A percentile compares a stretch with the other conserved stretches of the same genome.
Evolutionary conservation across 2,113 vertebrate species (phyloP).

Genomic region (Callipepla squamata): DNA sequence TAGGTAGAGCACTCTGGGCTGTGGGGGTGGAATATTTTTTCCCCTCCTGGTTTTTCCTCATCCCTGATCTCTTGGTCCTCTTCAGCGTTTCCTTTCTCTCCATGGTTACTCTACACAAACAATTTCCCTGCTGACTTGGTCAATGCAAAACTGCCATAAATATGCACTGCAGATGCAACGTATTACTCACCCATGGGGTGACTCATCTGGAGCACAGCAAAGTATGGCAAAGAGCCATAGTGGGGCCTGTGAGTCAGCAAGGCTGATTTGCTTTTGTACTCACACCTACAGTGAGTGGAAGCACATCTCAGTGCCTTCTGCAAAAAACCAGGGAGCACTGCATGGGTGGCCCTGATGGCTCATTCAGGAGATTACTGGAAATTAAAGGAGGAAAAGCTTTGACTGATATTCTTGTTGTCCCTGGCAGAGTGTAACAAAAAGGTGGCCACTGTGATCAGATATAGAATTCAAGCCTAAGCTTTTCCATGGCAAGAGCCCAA

Average conservation of each 20-base stretch:
- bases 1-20: background rate
- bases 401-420: accelerated
- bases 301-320: background rate
- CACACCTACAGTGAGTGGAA: background rate
- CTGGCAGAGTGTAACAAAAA: background rate
- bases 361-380: background rate
- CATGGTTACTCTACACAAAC: conserved; percentile 69
- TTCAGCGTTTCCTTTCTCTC: conserved; percentile 43
- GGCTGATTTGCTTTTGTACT: conserved; percentile 4
- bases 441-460: background rate
- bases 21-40: background rate
- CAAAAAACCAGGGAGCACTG: background rate
- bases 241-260: conserved; percentile 57
- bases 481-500: background rate
- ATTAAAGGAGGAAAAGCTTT: background rate
- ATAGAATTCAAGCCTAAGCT: background rate
- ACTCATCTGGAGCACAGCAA: conserved; percentile 33
- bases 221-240: background rate
- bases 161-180: conserved; percentile 36
- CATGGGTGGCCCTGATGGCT: background rate
- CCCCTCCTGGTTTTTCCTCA: conserved; percentile 4
- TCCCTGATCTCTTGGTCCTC: background rate
- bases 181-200: conserved; percentile 51
- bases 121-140: conserved; percentile 28
- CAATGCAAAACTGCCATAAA: conserved; percentile 20